Evolutionary conservation across 2,797 vertebrate species (phyloP).

Genomic region (Brachymystax lenok): DNA sequence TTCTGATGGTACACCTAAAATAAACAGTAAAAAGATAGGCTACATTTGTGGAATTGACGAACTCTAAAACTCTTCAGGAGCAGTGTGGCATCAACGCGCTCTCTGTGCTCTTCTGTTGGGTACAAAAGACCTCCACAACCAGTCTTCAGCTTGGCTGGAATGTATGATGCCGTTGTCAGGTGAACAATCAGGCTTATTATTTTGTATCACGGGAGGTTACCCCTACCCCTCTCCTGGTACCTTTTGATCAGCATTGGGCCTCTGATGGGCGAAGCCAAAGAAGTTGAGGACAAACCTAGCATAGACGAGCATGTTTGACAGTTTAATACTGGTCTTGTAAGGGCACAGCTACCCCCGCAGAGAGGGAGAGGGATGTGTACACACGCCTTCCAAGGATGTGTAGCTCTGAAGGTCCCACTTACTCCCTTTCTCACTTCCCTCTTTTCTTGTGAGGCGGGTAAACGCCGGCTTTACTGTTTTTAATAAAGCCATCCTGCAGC

Average conservation of each 20-base stretch:
- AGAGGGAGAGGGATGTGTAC: neutral
- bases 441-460: no score
- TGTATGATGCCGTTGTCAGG: conserved; percentile 23
- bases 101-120: neutral
- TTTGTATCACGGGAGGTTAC: conserved; percentile 18
- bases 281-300: conserved; percentile 26
- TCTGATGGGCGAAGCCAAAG: conserved; percentile 9
- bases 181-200: conserved; percentile 50
- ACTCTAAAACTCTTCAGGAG: neutral
- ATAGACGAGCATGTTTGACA: conserved; percentile 48
- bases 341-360: conserved; percentile 42
- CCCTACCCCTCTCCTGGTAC: neutral
- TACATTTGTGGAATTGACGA: neutral
- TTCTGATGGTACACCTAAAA: no score
- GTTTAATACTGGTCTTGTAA: conserved; percentile 46
- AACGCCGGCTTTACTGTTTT: no score
- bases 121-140: neutral
- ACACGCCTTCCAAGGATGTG: conserved; percentile 25
- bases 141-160: neutral
- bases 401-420: conserved; percentile 24
- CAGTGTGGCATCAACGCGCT: no score
- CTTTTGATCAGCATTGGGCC: conserved; percentile 2
- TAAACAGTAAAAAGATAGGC: neutral
- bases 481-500: conserved; percentile 30
- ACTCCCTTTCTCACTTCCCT: conserved; percentile 4